Evolutionary conservation across 2,113 vertebrate species (phyloP).

Genomic region (Thamnaconus septentrionalis): DNA sequence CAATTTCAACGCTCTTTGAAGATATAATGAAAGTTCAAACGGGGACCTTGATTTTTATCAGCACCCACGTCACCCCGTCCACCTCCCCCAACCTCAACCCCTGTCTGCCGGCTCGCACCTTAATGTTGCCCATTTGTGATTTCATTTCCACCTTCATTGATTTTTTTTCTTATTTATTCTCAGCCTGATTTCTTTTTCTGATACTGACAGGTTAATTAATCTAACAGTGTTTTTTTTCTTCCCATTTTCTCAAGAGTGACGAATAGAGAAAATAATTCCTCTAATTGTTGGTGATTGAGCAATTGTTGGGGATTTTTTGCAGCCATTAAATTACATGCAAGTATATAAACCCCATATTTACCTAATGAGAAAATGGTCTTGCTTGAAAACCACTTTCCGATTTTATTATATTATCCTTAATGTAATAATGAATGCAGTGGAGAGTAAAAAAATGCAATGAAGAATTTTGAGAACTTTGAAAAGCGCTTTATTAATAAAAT

Average conservation of each 20-base stretch:
- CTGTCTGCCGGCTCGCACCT: conserved; percentile 34
- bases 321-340: too few relatives aligned
- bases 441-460: too few relatives aligned
- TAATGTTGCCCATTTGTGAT: conserved; percentile 16
- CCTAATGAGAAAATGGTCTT: too few relatives aligned
- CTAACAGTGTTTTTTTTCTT: conserved; percentile 12
- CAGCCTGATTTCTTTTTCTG: conserved; percentile 27
- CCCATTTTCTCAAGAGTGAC: too few relatives aligned
- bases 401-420: neutral
- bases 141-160: conserved; percentile 60
- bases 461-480: too few relatives aligned
- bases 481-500: too few relatives aligned
- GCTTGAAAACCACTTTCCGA: too few relatives aligned
- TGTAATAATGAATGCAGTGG: neutral
- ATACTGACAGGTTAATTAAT: conserved; percentile 59
- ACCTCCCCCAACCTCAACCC: neutral
- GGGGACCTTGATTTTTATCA: conserved; percentile 49
- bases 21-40: conserved; percentile 63
- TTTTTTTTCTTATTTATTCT: conserved; percentile 39
- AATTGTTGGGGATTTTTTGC: too few relatives aligned
- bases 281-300: too few relatives aligned
- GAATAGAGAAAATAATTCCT: too few relatives aligned
- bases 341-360: too few relatives aligned
- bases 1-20: conserved; percentile 50
- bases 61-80: neutral